phyloP scores from a whole-genome alignment of 2,888 invertebrate genomes.

The Rhogogaster chlorosoma region DNA sequence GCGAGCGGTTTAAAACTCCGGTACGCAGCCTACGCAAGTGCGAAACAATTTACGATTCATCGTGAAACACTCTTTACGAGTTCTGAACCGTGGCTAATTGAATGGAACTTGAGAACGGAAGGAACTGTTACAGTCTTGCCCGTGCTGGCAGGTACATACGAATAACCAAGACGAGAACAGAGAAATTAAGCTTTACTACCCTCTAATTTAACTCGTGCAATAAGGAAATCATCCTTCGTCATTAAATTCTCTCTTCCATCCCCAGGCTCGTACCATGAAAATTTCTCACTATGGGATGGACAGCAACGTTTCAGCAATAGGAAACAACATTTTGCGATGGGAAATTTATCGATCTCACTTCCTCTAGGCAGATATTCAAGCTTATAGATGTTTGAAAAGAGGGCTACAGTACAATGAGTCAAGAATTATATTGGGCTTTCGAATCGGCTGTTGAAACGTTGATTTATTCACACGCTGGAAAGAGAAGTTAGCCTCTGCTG shows the following conservation, averaged over 20 bases:
- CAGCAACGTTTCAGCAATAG: too few relatives aligned
- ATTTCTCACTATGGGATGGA: background rate
- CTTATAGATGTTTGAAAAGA: background rate
- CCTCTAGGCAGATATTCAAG: background rate
- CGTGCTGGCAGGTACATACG: background rate
- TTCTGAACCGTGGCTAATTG: constrained; percentile 56
- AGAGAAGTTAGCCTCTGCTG: background rate
- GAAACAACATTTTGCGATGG: background rate
- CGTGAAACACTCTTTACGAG: constrained; percentile 47
- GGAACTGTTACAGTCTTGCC: background rate
- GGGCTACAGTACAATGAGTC: background rate
- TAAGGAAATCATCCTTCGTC: constrained; percentile 23
- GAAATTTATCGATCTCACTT: background rate
- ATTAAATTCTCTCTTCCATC: background rate
- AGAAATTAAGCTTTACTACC: constrained; percentile 37
- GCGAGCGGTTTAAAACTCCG: constrained; percentile 8
- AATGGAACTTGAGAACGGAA: constrained; percentile 53
- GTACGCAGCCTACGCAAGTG: constrained; percentile 14
- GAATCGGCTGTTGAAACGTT: background rate
- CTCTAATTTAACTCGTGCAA: constrained; percentile 29
- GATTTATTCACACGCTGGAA: background rate
- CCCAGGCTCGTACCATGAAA: background rate
- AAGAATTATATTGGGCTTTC: background rate
- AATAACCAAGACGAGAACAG: constrained; percentile 3
- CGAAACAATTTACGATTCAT: constrained; percentile 48